Conservation (phyloP, 30 jellyfish, hydroid and myxozoan genomes). For the Aurelia coerulea region DNA sequence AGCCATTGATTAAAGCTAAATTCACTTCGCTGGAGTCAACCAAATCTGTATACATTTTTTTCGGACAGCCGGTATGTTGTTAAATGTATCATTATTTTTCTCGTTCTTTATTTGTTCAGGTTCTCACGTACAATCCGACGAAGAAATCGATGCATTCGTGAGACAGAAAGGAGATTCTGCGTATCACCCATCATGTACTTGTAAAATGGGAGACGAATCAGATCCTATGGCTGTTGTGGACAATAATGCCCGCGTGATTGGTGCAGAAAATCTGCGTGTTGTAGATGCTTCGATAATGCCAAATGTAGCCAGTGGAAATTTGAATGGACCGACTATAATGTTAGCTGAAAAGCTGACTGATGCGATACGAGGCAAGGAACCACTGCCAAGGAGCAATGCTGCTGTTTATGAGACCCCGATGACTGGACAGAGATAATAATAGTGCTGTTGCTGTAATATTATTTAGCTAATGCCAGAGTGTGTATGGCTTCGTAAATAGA, state of each 20-base stretch:
- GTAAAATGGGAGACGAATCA: slow-evolving; percentile 88
- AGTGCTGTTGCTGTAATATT: too few species aligned
- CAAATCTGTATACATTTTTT: too few species aligned
- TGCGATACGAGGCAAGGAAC: slow-evolving; percentile 57
- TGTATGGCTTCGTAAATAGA: too few species aligned
- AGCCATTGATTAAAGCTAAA: too few species aligned
- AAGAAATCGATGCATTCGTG: slow-evolving; percentile 87
- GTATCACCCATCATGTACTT: slow-evolving; percentile 96
- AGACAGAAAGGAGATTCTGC: slow-evolving; percentile 88
- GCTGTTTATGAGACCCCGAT: slow-evolving; percentile 79
- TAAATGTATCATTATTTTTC: not conserved
- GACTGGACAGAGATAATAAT: slow-evolving; percentile 67
- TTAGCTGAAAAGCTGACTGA: slow-evolving; percentile 95
- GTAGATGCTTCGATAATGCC: slow-evolving; percentile 98
- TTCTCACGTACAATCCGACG: slow-evolving; percentile 75
- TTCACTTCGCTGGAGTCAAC: too few species aligned
- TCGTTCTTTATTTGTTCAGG: slow-evolving; percentile 22
- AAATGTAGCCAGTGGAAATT: slow-evolving; percentile 83
- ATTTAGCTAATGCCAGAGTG: too few species aligned
- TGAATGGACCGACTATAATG: slow-evolving; percentile 92
- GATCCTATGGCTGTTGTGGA: slow-evolving; percentile 94
- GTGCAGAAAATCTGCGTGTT: slow-evolving; percentile 85
- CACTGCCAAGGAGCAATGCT: slow-evolving; percentile 78
- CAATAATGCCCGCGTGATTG: slow-evolving; percentile 73
- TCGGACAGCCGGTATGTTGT: too few species aligned